Base-by-base conservation (phyloP, 2,888 invertebrate species). In the Parnassius glacialis region DNA sequence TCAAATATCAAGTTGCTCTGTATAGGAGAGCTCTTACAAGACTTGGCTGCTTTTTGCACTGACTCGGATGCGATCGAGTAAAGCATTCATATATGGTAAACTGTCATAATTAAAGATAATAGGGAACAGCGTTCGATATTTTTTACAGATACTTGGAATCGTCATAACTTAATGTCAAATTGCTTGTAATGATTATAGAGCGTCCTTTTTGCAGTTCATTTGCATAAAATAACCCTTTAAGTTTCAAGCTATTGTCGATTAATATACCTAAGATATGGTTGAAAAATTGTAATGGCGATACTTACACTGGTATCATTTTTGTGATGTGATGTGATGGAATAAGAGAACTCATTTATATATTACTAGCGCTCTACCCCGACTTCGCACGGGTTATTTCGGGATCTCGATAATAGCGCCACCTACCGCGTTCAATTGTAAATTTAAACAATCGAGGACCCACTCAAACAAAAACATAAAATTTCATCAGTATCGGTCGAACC, bases 31-130 rank as follows among this genome's bases (percentile, higher is more conserved):
- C 75, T 77, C 75, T 67, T 70, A 66, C 74, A 74, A 77, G 74
- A 79, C 73, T 74, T 80, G 79, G 75, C 78, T 69, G 76, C 81
- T 84, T 84, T 89, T 89, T 84, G 76, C 74, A 65, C 64, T 70
- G 73, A 71, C 75, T 73, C 74, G 74, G 79, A 74, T 75, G 71
- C 74, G 77, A 74, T 75, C 80, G 80, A 81, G 84, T 83, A 80
- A 85, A 80, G 78, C 81, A 81, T 83, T 84, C 87, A 69, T 90
- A 89, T 87, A 90, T 75, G 90, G 90, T 78, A 72, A 85, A 86
- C 90, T 90, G 89, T 90, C 87, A 90, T 90, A 90, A 91, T 91
- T 90, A 90, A 90, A 84, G 79, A 82, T 84, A 84, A 85, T 88
- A 88, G 89, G 85, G 89, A 84, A 82, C 66, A 74, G 80, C 74